Conservation (phyloP, 1,140 invertebrate genomes). For the Bombus picipes region DNA sequence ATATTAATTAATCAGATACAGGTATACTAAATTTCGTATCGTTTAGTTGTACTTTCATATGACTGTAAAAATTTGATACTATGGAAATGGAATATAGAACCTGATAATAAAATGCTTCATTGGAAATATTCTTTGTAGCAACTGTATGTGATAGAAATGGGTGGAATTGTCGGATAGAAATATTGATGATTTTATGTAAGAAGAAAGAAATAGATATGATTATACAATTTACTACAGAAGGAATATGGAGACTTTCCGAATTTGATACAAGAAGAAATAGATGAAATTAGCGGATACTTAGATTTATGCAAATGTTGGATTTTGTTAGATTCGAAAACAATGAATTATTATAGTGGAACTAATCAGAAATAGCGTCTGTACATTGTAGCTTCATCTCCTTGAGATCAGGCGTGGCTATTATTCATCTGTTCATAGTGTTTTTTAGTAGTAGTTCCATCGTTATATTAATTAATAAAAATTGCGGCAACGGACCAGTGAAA, state of each 20-base stretch:
- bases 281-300: too few relatives aligned
- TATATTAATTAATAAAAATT: conserved; percentile 67
- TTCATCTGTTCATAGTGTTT: conserved; percentile 60
- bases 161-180: not conserved
- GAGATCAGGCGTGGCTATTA: conserved; percentile 64
- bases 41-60: not conserved
- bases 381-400: conserved; percentile 61
- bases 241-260: not conserved
- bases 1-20: not conserved
- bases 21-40: not conserved
- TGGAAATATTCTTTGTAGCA: not conserved
- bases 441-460: conserved; percentile 15
- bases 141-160: not conserved
- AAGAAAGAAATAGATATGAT: not conserved
- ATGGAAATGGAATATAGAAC: not conserved
- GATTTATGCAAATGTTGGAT: too few relatives aligned
- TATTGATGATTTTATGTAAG: not conserved
- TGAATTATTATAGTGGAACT: not conserved
- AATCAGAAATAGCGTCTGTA: not conserved
- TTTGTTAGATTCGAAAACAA: conserved; percentile 58
- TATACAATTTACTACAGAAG: too few relatives aligned
- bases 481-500: not conserved
- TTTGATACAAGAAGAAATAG: conserved; percentile 32
- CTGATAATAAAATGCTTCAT: too few relatives aligned
- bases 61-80: not conserved